Evolutionary conservation across 2,888 invertebrate species (phyloP).

Genomic region (Ichneumon xanthorius): DNA sequence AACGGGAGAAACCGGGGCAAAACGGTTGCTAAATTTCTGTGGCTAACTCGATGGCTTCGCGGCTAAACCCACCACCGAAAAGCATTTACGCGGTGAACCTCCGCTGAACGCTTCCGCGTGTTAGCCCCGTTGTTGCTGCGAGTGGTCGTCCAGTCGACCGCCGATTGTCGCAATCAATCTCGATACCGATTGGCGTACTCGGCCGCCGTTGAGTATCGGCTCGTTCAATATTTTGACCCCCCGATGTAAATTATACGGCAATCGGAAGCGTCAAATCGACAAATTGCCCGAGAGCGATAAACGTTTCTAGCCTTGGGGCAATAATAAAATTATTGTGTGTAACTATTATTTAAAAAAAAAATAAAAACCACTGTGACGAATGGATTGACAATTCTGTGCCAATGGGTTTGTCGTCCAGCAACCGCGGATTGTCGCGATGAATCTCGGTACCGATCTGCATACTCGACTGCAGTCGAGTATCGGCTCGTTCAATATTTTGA

Average conservation of each 20-base stretch:
- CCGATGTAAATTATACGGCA: too few relatives aligned
- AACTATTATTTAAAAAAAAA: too few relatives aligned
- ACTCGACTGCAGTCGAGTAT: background rate
- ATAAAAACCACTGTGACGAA: too few relatives aligned
- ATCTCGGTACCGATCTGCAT: conserved; percentile 21
- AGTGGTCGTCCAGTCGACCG: background rate
- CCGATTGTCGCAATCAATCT: conserved; percentile 19
- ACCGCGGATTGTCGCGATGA: conserved; percentile 1
- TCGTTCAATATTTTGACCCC: too few relatives aligned
- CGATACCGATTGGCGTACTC: conserved; percentile 26
- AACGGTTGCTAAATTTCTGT: conserved; percentile 44
- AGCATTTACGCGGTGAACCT: conserved; percentile 41
- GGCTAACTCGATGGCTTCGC: conserved; percentile 32
- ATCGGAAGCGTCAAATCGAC: too few relatives aligned
- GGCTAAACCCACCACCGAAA: conserved; percentile 25
- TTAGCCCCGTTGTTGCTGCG: background rate
- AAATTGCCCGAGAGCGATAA: too few relatives aligned
- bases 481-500: too few relatives aligned
- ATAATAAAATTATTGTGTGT: too few relatives aligned
- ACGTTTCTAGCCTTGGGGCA: too few relatives aligned
- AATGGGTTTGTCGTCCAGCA: background rate
- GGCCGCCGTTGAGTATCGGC: too few relatives aligned
- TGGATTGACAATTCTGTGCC: background rate
- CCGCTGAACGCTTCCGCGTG: background rate
- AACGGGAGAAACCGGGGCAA: conserved; percentile 29